phyloP scores from a whole-genome alignment of 2,888 invertebrate species.

The Dasysyrphus albostriatus region DNA sequence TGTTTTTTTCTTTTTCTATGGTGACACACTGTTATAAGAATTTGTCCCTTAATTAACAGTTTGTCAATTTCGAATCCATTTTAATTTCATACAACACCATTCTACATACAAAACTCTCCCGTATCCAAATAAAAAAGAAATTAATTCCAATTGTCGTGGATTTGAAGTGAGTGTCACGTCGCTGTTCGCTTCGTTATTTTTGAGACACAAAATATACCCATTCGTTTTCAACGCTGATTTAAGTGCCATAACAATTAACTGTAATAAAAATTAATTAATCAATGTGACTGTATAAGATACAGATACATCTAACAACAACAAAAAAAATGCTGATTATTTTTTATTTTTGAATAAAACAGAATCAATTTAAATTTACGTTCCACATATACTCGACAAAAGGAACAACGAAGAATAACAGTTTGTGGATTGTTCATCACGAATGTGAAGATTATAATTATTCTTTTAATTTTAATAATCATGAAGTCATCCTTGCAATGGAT shows the following conservation, averaged over 20 bases:
- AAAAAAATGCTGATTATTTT: slow-evolving; percentile 33
- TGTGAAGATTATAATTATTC: slow-evolving; percentile 21
- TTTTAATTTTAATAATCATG: slow-evolving; percentile 38
- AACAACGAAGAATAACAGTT: background rate
- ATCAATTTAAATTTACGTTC: slow-evolving; percentile 54
- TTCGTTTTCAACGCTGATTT: slow-evolving; percentile 72
- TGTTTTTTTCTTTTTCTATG: background rate
- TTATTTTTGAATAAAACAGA: slow-evolving; percentile 59
- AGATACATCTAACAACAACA: slow-evolving; percentile 19
- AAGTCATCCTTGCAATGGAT: slow-evolving; percentile 66
- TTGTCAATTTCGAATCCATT: slow-evolving; percentile 14
- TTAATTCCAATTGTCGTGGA: slow-evolving; percentile 56
- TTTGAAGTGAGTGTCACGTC: slow-evolving; percentile 19
- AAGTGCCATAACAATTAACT: slow-evolving; percentile 75
- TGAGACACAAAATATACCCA: slow-evolving; percentile 24
- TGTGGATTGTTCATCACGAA: background rate
- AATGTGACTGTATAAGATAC: slow-evolving; percentile 61
- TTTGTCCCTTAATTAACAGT: slow-evolving; percentile 14
- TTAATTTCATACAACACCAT: slow-evolving; percentile 18
- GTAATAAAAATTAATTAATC: slow-evolving; percentile 76
- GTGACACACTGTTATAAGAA: slow-evolving; percentile 4
- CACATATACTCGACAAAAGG: slow-evolving; percentile 7
- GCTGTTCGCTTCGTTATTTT: slow-evolving; percentile 16
- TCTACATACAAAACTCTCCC: background rate
- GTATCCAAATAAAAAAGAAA: slow-evolving; percentile 45